phyloP scores from a whole-genome alignment of 2,797 vertebrate genomes.

The Siniperca undulata region DNA sequence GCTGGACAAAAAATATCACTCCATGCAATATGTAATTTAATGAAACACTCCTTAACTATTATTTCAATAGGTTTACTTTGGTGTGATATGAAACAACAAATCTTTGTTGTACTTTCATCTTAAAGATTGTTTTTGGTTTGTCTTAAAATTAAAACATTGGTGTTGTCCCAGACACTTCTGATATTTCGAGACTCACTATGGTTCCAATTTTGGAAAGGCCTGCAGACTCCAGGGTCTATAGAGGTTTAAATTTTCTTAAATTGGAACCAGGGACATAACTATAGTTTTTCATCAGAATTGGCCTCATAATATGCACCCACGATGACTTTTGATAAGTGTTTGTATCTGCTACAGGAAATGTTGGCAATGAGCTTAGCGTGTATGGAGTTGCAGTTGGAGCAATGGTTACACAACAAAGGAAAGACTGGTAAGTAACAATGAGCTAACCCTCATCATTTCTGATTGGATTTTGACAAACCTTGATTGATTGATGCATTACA shows the following conservation, averaged over 20 bases:
- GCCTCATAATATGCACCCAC: neutral
- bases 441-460: neutral
- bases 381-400: conserved; percentile 97
- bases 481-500: neutral
- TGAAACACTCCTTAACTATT: neutral
- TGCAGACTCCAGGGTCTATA: neutral
- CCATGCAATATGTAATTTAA: no score
- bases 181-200: neutral
- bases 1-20: neutral
- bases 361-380: conserved; percentile 95
- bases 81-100: neutral
- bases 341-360: conserved; percentile 88
- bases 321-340: neutral
- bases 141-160: neutral
- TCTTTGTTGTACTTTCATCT: neutral
- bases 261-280: neutral
- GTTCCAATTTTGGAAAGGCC: neutral
- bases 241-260: neutral
- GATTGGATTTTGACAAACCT: neutral
- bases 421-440: conserved; percentile 86
- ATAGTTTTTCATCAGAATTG: neutral
- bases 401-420: conserved; percentile 93
- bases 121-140: neutral
- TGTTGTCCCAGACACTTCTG: neutral
- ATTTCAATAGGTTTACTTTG: neutral